phyloP scores from a whole-genome alignment of 2,797 vertebrate genomes.

The Anolis apletophallus region DNA sequence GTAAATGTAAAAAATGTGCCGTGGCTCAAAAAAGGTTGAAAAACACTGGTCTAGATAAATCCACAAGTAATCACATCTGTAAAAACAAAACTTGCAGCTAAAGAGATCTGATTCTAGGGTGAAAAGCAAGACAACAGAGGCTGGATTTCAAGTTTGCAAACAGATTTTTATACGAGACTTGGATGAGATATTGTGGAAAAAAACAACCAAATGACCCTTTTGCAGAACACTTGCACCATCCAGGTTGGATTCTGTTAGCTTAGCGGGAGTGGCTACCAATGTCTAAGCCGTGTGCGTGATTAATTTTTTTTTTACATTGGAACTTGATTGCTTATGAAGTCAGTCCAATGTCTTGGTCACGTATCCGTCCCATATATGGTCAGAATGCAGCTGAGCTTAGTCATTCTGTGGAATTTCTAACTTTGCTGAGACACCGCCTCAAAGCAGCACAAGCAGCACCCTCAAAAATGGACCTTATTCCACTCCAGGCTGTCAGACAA shows the following conservation, averaged over 20 bases:
- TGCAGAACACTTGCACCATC: not conserved
- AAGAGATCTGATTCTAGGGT: too few relatives aligned
- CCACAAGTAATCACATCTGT: too few relatives aligned
- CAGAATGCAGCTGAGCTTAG: not conserved
- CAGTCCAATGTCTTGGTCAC: not conserved
- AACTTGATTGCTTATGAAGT: not conserved
- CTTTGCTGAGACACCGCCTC: not conserved
- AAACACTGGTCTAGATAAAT: too few relatives aligned
- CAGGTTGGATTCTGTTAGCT: not conserved
- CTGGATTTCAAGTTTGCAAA: not conserved
- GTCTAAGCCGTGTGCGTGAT: not conserved
- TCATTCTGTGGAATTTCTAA: slow-evolving; percentile 12
- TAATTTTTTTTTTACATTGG: not conserved
- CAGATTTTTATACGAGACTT: not conserved
- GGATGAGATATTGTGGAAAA: too few relatives aligned
- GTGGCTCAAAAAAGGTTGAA: too few relatives aligned
- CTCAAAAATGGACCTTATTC: not conserved
- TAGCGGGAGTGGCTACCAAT: not conserved
- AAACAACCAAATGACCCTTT: too few relatives aligned
- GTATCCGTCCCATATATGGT: not conserved
- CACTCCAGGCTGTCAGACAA: not conserved
- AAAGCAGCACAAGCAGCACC: not conserved
- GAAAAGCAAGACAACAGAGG: not conserved
- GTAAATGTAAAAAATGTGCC: too few relatives aligned
- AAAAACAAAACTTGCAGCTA: too few relatives aligned